Percentiles rank a stretch among this genome's conserved stretches.
These are phyloP conservation scores for Mohoua ochrocephala DNA, from an alignment of 2,113 vertebrate species.

Conservation along the genomic window DNA sequence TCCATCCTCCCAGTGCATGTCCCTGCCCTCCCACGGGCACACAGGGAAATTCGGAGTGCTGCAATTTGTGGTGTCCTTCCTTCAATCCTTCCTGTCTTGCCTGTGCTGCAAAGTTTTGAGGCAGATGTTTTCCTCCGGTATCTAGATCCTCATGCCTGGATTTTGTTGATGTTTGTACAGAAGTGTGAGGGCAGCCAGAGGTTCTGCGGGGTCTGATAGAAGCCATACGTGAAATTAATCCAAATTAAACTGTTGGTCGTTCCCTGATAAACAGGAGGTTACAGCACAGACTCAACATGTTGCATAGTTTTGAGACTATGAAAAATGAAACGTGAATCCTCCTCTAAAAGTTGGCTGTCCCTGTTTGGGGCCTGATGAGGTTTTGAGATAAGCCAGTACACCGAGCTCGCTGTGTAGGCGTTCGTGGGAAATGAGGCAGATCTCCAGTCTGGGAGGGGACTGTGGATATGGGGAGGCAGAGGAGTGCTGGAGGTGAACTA, in stretches of 20 bases:
- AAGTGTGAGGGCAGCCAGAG: background rate
- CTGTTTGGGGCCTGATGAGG: background rate
- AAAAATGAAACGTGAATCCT: background rate
- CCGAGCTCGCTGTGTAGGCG: background rate
- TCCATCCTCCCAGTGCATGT: rapidly evolving
- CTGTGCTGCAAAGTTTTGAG: background rate
- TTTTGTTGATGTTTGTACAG: background rate
- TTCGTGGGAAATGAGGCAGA: background rate
- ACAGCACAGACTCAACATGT: background rate
- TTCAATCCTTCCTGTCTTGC: background rate
- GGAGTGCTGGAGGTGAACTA: background rate
- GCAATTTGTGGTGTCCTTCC: background rate
- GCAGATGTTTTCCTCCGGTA: background rate
- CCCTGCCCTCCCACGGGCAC: background rate
- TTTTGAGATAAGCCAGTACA: background rate
- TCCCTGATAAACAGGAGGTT: background rate
- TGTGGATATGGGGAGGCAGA: background rate
- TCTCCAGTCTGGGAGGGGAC: background rate
- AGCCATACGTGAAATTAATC: background rate
- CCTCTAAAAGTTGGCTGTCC: background rate
- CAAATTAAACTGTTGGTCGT: background rate
- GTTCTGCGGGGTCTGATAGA: background rate
- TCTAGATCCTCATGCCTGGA: background rate
- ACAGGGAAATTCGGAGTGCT: background rate
- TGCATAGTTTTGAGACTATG: background rate